Conservation (phyloP, 2,113 vertebrate species). For the Anarhynchus alexandrinus region DNA sequence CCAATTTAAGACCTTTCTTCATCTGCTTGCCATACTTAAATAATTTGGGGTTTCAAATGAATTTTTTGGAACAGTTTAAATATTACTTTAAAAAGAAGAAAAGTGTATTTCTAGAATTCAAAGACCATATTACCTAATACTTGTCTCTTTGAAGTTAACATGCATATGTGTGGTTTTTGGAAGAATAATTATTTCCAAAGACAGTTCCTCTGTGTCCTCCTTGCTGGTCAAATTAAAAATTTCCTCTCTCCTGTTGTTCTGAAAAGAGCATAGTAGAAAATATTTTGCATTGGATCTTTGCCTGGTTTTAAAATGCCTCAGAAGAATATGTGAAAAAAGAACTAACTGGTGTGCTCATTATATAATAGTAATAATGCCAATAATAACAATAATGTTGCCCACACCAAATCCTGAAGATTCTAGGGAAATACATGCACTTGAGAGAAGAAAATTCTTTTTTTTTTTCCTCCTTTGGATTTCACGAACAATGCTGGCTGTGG, state of each 20-base stretch:
- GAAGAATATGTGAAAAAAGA: background rate
- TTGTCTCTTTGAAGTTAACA: background rate
- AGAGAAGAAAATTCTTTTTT: background rate
- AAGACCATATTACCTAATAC: background rate
- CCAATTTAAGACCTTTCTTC: background rate
- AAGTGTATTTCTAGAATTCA: background rate
- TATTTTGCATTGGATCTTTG: background rate
- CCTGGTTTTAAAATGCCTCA: background rate
- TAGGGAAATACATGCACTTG: background rate
- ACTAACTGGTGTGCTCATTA: background rate
- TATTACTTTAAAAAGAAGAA: background rate
- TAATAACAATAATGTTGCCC: background rate
- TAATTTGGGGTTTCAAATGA: background rate
- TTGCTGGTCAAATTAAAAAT: background rate
- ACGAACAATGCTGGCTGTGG: background rate
- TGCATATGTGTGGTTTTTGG: background rate
- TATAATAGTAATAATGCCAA: background rate
- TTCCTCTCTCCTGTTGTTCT: background rate
- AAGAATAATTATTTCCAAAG: conserved; percentile 7
- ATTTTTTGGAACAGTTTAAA: background rate
- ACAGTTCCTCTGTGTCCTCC: background rate
- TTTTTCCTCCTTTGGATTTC: background rate
- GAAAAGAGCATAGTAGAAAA: background rate
- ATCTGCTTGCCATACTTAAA: background rate
- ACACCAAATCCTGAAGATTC: background rate